These are phyloP conservation scores for Gouania willdenowi DNA, from an alignment of 2,797 vertebrate species.

Conservation along the genomic window DNA sequence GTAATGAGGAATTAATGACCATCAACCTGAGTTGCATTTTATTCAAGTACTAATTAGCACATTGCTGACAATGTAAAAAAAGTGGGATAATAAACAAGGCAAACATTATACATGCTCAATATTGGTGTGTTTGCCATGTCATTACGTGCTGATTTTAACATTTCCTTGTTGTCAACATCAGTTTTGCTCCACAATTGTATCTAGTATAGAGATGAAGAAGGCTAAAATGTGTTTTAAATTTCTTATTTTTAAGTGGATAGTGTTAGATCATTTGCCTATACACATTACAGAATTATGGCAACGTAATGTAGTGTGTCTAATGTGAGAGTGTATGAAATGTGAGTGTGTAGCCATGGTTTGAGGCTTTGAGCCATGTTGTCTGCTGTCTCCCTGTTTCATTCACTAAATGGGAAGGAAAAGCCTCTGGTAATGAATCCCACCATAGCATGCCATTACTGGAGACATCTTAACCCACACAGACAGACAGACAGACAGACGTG, in stretches of 20 bases:
- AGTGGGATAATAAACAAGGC: not conserved
- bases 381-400: conserved; percentile 70
- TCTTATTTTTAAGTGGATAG: no score
- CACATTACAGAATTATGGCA: no score
- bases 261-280: no score
- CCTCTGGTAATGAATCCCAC: conserved; percentile 52
- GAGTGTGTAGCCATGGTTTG: conserved; percentile 76
- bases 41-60: not conserved
- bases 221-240: no score
- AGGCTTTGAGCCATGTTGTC: conserved; percentile 63
- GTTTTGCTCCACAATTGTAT: not conserved
- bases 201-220: conserved; percentile 11
- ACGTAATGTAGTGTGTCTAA: no score
- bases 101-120: not conserved
- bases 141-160: not conserved
- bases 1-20: not conserved
- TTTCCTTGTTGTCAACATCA: not conserved
- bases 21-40: not conserved
- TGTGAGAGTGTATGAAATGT: no score
- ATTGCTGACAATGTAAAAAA: not conserved
- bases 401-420: conserved; percentile 65
- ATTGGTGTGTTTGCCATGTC: not conserved
- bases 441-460: conserved; percentile 51
- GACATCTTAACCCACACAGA: conserved; percentile 60
- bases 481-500: conserved; percentile 59